Evolutionary conservation across 2,888 invertebrate species (phyloP).

Genomic region (Sisyra nigra): DNA sequence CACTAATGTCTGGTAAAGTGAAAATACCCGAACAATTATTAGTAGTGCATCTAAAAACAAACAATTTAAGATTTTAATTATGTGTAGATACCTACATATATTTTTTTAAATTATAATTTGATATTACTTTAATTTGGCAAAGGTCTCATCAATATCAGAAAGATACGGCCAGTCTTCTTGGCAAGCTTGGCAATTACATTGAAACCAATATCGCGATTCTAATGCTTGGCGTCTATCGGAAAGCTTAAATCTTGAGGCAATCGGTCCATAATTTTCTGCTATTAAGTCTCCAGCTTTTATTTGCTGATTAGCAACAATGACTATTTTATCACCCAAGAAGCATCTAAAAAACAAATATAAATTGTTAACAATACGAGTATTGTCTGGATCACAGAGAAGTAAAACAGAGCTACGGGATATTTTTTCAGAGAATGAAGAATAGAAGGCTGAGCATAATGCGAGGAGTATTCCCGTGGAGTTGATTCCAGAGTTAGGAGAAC

Average conservation of each 20-base stretch:
- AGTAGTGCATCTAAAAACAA: conserved; percentile 31
- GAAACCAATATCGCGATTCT: conserved; percentile 61
- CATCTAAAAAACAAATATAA: conserved; percentile 33
- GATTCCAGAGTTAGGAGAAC: no score
- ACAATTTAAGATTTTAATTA: no score
- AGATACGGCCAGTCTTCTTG: conserved; percentile 57
- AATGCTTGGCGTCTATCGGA: conserved; percentile 45
- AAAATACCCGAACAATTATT: conserved; percentile 30
- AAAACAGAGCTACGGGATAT: no score
- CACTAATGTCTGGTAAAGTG: conserved; percentile 26
- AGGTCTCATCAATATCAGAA: conserved; percentile 35
- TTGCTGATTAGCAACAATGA: conserved; percentile 50
- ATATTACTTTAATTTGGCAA: conserved; percentile 25
- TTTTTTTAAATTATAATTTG: no score
- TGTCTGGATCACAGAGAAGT: no score
- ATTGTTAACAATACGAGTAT: no score
- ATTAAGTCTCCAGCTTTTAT: conserved; percentile 47
- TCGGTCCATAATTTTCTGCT: conserved; percentile 72
- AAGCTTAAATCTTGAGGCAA: conserved; percentile 41
- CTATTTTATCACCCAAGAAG: conserved; percentile 55
- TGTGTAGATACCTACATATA: no score
- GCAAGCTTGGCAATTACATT: conserved; percentile 57
- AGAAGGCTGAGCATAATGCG: no score
- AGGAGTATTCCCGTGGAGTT: no score
- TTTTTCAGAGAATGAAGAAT: no score